Conservation (phyloP, 2,888 invertebrate genomes). For the Ormyrus rosae region DNA sequence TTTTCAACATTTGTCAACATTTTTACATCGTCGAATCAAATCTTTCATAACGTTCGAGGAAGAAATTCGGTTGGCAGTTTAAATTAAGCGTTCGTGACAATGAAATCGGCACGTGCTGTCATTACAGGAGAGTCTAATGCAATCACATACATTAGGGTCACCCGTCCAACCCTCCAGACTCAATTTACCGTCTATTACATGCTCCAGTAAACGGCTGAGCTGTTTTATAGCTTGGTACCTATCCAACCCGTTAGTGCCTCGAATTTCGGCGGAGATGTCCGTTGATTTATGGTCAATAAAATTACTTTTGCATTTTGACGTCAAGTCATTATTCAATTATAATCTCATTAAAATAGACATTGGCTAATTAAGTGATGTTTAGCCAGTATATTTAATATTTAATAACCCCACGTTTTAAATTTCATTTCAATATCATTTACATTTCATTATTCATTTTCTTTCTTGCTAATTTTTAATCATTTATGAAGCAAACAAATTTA, state of each 20-base stretch:
- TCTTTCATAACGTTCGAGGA: neutral
- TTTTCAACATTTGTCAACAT: too few species aligned
- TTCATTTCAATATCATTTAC: too few species aligned
- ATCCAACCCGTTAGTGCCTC: neutral
- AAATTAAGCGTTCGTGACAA: slow-evolving; percentile 33
- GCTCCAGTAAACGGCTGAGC: slow-evolving; percentile 9
- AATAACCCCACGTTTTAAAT: too few species aligned
- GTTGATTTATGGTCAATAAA: neutral
- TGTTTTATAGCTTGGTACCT: slow-evolving; percentile 16
- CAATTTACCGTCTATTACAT: slow-evolving; percentile 19
- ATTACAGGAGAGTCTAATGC: neutral
- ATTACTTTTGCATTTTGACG: too few species aligned
- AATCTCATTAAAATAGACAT: too few species aligned
- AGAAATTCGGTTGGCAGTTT: neutral
- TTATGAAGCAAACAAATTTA: too few species aligned
- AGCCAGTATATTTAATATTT: too few species aligned
- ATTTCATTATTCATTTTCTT: too few species aligned
- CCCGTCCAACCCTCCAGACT: slow-evolving; percentile 10
- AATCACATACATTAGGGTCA: slow-evolving; percentile 34
- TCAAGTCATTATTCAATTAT: too few species aligned
- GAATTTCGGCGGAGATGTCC: neutral
- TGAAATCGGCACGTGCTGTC: slow-evolving; percentile 6
- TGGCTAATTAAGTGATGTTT: too few species aligned
- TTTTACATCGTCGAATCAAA: too few species aligned
- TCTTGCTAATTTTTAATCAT: too few species aligned